Conservation (phyloP, 1,140 invertebrate genomes). For the Monomorium pharaonis region DNA sequence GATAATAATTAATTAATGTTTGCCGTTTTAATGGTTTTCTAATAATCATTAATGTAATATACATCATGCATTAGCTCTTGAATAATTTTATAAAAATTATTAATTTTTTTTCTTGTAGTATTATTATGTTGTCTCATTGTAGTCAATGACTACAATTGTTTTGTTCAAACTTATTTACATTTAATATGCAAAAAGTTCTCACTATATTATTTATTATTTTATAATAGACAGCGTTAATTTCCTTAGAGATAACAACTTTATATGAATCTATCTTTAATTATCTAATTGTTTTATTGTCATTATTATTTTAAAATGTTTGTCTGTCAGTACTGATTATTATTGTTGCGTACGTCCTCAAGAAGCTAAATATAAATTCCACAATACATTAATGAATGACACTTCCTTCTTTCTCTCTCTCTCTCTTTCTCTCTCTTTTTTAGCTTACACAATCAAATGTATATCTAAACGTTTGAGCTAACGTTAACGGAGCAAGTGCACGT, state of each 20-base stretch:
- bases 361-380: not conserved
- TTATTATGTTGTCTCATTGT: not conserved
- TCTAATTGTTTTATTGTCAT: not conserved
- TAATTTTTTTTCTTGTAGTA: not conserved
- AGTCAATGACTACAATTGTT: not conserved
- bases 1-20: not conserved
- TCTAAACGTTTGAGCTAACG: conserved; percentile 39
- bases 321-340: not conserved
- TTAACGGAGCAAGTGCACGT: not conserved
- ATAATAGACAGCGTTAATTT: not conserved
- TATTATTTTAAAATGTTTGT: not conserved
- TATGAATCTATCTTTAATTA: not conserved
- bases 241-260: not conserved
- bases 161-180: not conserved
- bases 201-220: not conserved
- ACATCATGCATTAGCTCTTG: not conserved
- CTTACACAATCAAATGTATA: conserved; percentile 20
- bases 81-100: not conserved
- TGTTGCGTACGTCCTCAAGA: not conserved
- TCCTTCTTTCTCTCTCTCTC: not conserved
- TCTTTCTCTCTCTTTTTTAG: not conserved
- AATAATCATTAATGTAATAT: not conserved
- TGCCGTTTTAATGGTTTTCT: not conserved
- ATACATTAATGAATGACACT: not conserved
- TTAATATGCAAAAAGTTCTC: not conserved